A percentile compares a stretch with the other conserved stretches of the same genome.
Conservation (phyloP, 2,888 invertebrate species). For the Aphodius sticticus region DNA sequence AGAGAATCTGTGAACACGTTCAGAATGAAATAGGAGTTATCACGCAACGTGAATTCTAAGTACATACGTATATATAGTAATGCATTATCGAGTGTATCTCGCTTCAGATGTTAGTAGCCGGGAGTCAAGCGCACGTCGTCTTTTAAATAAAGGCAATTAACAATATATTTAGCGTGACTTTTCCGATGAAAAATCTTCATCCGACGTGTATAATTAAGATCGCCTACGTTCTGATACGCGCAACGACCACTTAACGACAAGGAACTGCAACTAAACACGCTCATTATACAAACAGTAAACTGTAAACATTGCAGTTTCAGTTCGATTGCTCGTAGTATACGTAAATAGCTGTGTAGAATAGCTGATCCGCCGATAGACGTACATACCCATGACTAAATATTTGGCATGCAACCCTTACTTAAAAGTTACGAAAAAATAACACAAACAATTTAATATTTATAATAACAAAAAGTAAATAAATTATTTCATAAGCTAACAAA, state of each 20-base stretch:
- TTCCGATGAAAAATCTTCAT: constrained; percentile 7
- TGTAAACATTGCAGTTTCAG: neutral
- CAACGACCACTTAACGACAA: constrained; percentile 10
- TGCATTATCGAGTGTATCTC: neutral
- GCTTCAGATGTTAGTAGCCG: neutral
- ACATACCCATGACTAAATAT: too few relatives aligned
- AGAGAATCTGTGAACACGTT: neutral
- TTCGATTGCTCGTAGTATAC: neutral
- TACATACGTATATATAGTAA: neutral
- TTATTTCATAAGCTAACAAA: too few relatives aligned
- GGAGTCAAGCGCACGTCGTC: neutral
- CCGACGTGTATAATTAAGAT: constrained; percentile 23
- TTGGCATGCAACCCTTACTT: too few relatives aligned
- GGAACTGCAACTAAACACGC: constrained; percentile 8
- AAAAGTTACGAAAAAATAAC: too few relatives aligned
- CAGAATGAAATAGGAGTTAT: constrained; percentile 15
- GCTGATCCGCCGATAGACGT: neutral
- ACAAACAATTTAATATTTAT: too few relatives aligned
- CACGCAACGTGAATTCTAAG: constrained; percentile 19
- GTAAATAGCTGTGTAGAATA: neutral
- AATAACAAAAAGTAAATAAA: too few relatives aligned
- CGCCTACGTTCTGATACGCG: constrained; percentile 24
- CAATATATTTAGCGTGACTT: constrained; percentile 21
- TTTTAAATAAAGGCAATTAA: constrained; percentile 18
- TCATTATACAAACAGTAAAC: constrained; percentile 10